Evolutionary conservation across 2,888 invertebrate species (phyloP).

Genomic region (Harpalus rubripes): DNA sequence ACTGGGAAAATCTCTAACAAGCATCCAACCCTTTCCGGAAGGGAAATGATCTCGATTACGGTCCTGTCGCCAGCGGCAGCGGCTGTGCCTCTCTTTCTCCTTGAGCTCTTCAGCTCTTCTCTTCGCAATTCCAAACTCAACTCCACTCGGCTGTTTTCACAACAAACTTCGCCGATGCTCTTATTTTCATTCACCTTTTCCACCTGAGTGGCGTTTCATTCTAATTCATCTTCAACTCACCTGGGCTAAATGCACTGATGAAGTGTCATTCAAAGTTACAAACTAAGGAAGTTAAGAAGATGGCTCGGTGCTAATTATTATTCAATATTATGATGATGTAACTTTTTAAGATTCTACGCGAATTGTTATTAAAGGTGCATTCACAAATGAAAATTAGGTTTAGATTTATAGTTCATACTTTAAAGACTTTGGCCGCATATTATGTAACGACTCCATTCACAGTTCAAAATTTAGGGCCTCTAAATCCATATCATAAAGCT

Average conservation of each 20-base stretch:
- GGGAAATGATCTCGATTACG: constrained; percentile 44
- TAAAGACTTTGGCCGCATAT: too few relatives aligned
- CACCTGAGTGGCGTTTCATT: constrained; percentile 58
- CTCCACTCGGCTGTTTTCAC: constrained; percentile 55
- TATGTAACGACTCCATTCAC: too few relatives aligned
- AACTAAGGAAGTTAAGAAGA: not conserved
- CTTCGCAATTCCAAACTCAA: constrained; percentile 22
- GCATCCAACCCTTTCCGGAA: constrained; percentile 42
- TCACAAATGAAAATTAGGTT: too few relatives aligned
- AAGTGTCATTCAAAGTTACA: constrained; percentile 18
- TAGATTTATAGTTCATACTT: too few relatives aligned
- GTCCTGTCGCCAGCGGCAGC: constrained; percentile 25
- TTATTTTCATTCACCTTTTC: constrained; percentile 62
- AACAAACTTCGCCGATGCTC: constrained; percentile 57
- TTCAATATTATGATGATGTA: too few relatives aligned
- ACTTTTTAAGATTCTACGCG: too few relatives aligned
- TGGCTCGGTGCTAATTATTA: not conserved
- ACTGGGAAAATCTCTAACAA: constrained; percentile 16
- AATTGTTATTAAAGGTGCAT: too few relatives aligned
- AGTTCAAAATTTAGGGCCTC: too few relatives aligned
- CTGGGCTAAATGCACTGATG: constrained; percentile 29
- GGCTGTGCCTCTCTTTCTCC: constrained; percentile 15
- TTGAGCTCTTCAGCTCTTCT: constrained; percentile 24
- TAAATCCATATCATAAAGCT: too few relatives aligned
- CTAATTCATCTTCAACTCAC: constrained; percentile 47